A percentile compares a stretch with the other conserved stretches of the same genome.
Conservation (phyloP, 2,113 vertebrate species). For the Aramus guarauna region DNA sequence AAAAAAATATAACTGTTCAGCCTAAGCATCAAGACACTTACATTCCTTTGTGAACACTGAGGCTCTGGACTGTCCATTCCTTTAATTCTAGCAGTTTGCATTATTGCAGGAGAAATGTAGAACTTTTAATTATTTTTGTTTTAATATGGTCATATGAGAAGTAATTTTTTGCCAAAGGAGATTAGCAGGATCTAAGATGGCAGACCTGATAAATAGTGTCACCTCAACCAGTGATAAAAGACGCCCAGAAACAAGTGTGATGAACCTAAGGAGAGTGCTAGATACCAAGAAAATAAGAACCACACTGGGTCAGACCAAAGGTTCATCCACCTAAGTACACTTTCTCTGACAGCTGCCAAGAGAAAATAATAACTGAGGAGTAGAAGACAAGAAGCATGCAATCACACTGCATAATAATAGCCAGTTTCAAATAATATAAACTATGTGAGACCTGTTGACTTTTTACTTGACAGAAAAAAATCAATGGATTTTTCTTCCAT, state of each 20-base stretch:
- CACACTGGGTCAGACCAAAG: neutral
- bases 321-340: neutral
- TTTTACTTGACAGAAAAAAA: neutral
- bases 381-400: neutral
- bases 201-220: neutral
- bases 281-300: neutral
- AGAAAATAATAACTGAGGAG: neutral
- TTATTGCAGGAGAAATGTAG: neutral
- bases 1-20: neutral
- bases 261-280: neutral
- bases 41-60: neutral
- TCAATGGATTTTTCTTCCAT: neutral
- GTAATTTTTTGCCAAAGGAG: neutral
- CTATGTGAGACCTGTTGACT: neutral
- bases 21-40: neutral
- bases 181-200: neutral
- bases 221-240: neutral
- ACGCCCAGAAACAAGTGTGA: neutral
- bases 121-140: neutral
- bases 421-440: neutral
- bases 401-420: neutral
- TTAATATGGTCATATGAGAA: neutral
- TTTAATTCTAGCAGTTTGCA: neutral
- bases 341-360: neutral
- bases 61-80: neutral